These are phyloP conservation scores for Ciconia maguari DNA, from an alignment of 2,113 vertebrate species.

Conservation along the genomic window DNA sequence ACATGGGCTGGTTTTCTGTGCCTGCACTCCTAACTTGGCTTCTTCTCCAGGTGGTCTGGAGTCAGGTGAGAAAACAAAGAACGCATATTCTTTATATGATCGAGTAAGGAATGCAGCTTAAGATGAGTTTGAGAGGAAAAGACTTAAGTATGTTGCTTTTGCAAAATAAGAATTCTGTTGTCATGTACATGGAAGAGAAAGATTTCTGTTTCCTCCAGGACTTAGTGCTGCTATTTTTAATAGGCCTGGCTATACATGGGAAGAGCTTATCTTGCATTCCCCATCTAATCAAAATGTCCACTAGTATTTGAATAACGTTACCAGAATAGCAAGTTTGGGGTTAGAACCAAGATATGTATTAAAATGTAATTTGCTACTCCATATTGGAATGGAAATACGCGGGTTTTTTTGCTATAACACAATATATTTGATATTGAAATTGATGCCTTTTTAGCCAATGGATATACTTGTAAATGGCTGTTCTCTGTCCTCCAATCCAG, in stretches of 20 bases:
- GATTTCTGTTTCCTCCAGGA: background rate
- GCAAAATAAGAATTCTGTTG: background rate
- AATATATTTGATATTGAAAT: background rate
- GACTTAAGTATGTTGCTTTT: background rate
- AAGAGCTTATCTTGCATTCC: background rate
- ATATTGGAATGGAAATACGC: background rate
- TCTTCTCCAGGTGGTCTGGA: conserved; percentile 43
- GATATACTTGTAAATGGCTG: background rate
- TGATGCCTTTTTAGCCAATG: background rate
- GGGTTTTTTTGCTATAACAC: background rate
- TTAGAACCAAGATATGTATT: background rate
- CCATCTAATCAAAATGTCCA: background rate
- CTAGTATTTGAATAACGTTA: background rate
- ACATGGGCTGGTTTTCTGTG: conserved; percentile 50
- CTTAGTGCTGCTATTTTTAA: background rate
- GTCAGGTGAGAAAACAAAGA: conserved; percentile 68
- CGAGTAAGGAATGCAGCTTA: background rate
- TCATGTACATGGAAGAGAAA: background rate
- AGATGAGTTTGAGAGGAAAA: background rate
- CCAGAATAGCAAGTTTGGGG: background rate
- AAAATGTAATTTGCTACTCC: background rate
- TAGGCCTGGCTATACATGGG: background rate
- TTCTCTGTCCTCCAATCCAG: background rate
- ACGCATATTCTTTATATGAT: background rate
- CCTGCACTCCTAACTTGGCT: conserved; percentile 22